These are phyloP conservation scores for Cerastis leucographa DNA, from an alignment of 2,888 invertebrate genomes.

Conservation along the genomic window DNA sequence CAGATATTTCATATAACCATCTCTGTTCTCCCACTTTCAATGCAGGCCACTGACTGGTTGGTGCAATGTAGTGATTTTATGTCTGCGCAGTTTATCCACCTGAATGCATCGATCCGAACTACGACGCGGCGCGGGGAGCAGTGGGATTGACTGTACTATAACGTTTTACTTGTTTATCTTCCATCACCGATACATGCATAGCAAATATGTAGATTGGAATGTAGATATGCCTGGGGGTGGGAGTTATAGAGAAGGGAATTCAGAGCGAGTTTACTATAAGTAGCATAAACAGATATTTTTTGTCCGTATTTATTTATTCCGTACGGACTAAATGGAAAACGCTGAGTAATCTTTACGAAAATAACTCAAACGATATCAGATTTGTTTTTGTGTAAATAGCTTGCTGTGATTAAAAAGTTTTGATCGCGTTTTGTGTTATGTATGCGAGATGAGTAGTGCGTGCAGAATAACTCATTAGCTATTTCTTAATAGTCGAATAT, in stretches of 20 bases:
- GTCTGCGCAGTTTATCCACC: slow-evolving; percentile 57
- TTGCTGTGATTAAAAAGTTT: slow-evolving; percentile 37
- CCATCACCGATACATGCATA: slow-evolving; percentile 31
- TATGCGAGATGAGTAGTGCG: slow-evolving; percentile 21
- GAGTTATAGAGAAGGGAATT: slow-evolving; percentile 1
- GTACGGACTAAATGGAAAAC: not conserved
- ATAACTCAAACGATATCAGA: slow-evolving; percentile 19
- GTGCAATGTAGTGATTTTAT: slow-evolving; percentile 58
- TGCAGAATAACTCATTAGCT: not conserved
- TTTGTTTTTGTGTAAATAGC: slow-evolving; percentile 42
- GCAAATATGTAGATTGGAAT: not conserved
- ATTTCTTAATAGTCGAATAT: slow-evolving; percentile 47
- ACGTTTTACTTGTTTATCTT: slow-evolving; percentile 10
- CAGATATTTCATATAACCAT: slow-evolving; percentile 30
- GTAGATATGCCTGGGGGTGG: not conserved
- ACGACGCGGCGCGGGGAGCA: slow-evolving; percentile 30
- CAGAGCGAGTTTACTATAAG: not conserved
- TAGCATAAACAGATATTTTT: not conserved
- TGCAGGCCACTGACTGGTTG: slow-evolving; percentile 33
- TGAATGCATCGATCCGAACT: slow-evolving; percentile 58
- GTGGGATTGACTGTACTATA: slow-evolving; percentile 19
- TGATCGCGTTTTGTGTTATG: slow-evolving; percentile 19
- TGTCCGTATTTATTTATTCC: not conserved
- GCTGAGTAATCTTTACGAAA: slow-evolving; percentile 5
- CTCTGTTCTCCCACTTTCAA: slow-evolving; percentile 14